phyloP scores from a whole-genome alignment of 2,888 invertebrate species.

The Trimorus sp. region DNA sequence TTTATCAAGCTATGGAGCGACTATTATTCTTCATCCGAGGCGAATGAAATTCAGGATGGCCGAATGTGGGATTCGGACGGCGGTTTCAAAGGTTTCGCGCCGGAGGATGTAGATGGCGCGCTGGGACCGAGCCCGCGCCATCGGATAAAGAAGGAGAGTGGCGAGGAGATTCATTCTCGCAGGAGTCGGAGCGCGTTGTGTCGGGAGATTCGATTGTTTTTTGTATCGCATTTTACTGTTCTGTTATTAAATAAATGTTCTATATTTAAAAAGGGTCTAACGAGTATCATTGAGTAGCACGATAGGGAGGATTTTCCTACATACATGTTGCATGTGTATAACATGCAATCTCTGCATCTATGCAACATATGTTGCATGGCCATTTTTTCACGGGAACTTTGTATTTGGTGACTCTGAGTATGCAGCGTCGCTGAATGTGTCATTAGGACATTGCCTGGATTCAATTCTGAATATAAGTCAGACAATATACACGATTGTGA shows the following conservation, averaged over 20 bases:
- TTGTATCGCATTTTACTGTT: neutral
- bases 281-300: neutral
- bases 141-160: neutral
- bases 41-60: no score
- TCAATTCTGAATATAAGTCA: no score
- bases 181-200: neutral
- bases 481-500: no score
- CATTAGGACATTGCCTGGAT: no score
- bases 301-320: slow-evolving; percentile 1
- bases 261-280: neutral
- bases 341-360: no score
- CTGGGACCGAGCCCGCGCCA: neutral
- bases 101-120: slow-evolving; percentile 1
- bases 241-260: neutral
- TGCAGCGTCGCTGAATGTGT: no score
- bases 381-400: no score
- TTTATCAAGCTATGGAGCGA: no score
- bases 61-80: neutral
- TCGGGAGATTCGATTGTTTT: neutral
- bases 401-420: no score
- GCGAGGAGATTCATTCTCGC: neutral
- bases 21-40: no score
- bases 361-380: no score
- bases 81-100: neutral
- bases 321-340: no score